Evolutionary conservation across 2,113 vertebrate genomes (phyloP).

Genomic region (Malurus alboscapulatus): DNA sequence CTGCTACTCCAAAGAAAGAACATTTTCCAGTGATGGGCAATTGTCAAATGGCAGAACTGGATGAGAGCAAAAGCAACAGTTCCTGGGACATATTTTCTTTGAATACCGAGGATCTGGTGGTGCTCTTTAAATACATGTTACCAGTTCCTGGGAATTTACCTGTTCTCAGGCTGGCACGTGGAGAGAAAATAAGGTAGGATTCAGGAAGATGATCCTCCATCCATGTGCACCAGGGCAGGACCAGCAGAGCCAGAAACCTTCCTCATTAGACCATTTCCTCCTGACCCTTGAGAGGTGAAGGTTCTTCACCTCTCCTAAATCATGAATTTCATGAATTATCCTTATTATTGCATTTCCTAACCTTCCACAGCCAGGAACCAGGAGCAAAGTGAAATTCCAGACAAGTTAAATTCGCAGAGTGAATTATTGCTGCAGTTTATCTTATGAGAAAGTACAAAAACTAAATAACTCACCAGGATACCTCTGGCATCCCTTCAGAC

Average conservation of each 20-base stretch:
- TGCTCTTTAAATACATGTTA: neutral
- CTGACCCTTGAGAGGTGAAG: neutral
- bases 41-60: neutral
- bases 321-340: neutral
- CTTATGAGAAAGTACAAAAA: neutral
- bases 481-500: neutral
- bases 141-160: neutral
- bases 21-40: neutral
- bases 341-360: neutral
- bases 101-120: neutral
- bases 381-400: neutral
- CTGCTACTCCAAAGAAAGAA: neutral
- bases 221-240: neutral
- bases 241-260: neutral
- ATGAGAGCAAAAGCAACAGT: neutral
- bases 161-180: neutral
- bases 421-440: neutral
- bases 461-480: neutral
- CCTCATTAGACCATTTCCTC: neutral
- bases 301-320: neutral
- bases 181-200: neutral
- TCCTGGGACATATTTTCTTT: neutral
- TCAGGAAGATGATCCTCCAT: neutral
- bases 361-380: neutral
- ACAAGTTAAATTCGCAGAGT: neutral